Evolutionary conservation across 2,113 vertebrate genomes (phyloP).

Genomic region (Nesospiza acunhae): DNA sequence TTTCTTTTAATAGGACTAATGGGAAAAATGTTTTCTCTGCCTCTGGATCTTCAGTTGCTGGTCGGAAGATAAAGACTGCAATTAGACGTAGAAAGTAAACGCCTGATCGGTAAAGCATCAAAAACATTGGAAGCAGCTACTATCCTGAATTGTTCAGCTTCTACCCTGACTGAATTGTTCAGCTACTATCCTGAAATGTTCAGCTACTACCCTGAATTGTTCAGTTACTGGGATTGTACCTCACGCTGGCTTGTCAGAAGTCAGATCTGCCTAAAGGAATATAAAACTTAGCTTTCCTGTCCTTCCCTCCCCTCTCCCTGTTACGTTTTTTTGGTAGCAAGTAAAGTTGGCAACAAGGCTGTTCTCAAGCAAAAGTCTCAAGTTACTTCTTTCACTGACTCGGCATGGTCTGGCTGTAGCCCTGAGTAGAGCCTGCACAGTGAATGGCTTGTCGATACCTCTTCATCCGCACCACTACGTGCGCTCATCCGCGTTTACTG

Average conservation of each 20-base stretch:
- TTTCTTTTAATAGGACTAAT: conserved; percentile 76
- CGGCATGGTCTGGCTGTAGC: conserved; percentile 76
- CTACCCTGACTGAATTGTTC: conserved; percentile 67
- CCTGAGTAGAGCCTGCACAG: conserved; percentile 73
- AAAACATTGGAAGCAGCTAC: conserved; percentile 67
- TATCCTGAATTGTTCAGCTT: conserved; percentile 68
- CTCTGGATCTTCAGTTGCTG: conserved; percentile 79
- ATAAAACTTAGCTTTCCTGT: conserved; percentile 60
- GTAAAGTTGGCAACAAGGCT: conserved; percentile 68
- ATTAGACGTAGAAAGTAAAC: conserved; percentile 92
- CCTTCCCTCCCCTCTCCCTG: background rate
- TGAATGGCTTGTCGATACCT: conserved; percentile 82
- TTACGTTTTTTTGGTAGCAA: conserved; percentile 37
- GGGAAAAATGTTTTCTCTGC: conserved; percentile 76
- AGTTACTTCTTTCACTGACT: conserved; percentile 70
- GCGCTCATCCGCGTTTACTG: conserved; percentile 67
- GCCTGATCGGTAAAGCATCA: conserved; percentile 38
- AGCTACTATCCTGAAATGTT: conserved; percentile 65
- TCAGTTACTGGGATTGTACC: conserved; percentile 73
- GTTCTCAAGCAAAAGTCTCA: conserved; percentile 70
- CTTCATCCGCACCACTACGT: conserved; percentile 74
- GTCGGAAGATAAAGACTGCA: conserved; percentile 95
- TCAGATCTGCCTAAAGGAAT: conserved; percentile 74
- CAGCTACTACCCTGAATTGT: conserved; percentile 55
- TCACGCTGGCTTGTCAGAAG: conserved; percentile 70